Evolutionary conservation across 2,113 vertebrate species (phyloP).

Genomic region (Epinephelus cyanopodus): DNA sequence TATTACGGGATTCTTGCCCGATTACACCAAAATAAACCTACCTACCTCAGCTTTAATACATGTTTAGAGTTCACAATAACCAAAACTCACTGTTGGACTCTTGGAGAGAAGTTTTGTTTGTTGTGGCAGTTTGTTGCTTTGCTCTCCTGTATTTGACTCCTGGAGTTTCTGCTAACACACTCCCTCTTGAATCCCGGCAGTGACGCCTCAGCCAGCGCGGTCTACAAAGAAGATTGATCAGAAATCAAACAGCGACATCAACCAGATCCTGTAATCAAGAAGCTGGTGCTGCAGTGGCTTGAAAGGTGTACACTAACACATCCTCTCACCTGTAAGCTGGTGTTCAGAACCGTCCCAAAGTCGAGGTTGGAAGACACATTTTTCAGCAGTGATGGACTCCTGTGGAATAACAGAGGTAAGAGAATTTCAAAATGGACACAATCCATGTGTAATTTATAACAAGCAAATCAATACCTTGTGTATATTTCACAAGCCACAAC

Average conservation of each 20-base stretch:
- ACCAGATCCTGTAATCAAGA: not conserved
- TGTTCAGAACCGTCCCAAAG: slow-evolving; percentile 88
- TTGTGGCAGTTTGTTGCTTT: slow-evolving; percentile 87
- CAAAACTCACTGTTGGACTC: slow-evolving; percentile 88
- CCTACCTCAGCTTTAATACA: too few relatives aligned
- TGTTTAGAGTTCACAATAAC: not conserved
- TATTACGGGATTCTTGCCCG: too few relatives aligned
- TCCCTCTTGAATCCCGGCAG: slow-evolving; percentile 36
- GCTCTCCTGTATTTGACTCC: slow-evolving; percentile 57
- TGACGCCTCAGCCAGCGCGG: slow-evolving; percentile 22
- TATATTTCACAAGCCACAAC: not conserved
- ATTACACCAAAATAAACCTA: too few relatives aligned
- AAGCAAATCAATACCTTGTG: slow-evolving; percentile 20
- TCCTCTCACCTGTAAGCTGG: slow-evolving; percentile 89
- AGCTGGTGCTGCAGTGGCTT: not conserved
- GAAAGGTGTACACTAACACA: not conserved
- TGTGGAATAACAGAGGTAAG: slow-evolving; percentile 78
- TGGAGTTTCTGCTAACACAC: slow-evolving; percentile 9
- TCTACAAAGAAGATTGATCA: slow-evolving; percentile 41
- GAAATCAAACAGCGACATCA: not conserved
- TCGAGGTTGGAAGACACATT: slow-evolving; percentile 89
- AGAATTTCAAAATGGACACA: not conserved
- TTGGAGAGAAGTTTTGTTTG: slow-evolving; percentile 85
- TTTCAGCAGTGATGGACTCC: slow-evolving; percentile 92
- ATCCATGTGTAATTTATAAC: slow-evolving; percentile 4